A percentile compares a stretch with the other conserved stretches of the same genome.
Conservation (phyloP, 2,888 invertebrate species). For the Brachyptera risi region DNA sequence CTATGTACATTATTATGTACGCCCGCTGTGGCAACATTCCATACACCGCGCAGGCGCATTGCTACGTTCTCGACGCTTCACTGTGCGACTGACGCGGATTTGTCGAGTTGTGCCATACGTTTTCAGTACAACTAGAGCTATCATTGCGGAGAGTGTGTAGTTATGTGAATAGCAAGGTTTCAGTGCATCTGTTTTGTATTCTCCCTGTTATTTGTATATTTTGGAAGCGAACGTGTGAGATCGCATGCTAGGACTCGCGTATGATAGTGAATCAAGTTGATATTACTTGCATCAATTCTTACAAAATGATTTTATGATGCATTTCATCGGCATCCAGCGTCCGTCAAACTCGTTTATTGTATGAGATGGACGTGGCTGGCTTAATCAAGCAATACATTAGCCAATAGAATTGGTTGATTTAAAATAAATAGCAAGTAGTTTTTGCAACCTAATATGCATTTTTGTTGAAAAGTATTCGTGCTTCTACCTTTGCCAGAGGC, state of each 20-base stretch:
- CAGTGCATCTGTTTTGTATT: constrained; percentile 26
- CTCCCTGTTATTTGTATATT: constrained; percentile 21
- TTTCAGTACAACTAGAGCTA: too few species aligned
- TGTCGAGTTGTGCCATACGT: too few species aligned
- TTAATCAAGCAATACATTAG: too few species aligned
- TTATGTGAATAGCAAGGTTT: constrained; percentile 15
- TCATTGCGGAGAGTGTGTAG: too few species aligned
- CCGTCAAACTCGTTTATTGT: not conserved
- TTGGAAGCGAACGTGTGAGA: constrained; percentile 19
- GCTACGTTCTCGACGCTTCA: not conserved
- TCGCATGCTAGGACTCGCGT: not conserved
- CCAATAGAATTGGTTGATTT: too few species aligned
- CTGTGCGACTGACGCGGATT: too few species aligned
- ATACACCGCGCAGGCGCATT: not conserved
- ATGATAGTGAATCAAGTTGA: constrained; percentile 12
- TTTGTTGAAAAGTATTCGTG: too few species aligned
- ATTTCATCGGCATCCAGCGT: not conserved
- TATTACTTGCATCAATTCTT: not conserved
- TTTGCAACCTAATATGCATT: too few species aligned
- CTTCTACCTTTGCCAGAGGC: too few species aligned
- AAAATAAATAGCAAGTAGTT: too few species aligned
- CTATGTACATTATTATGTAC: too few species aligned
- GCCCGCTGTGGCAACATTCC: constrained; percentile 8
- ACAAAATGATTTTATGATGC: not conserved
- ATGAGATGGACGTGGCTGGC: not conserved